Percentiles rank a stretch among this genome's conserved stretches.
These are phyloP conservation scores for Eurystomus glaucurus DNA, from an alignment of 2,797 vertebrate genomes.

Conservation along the genomic window DNA sequence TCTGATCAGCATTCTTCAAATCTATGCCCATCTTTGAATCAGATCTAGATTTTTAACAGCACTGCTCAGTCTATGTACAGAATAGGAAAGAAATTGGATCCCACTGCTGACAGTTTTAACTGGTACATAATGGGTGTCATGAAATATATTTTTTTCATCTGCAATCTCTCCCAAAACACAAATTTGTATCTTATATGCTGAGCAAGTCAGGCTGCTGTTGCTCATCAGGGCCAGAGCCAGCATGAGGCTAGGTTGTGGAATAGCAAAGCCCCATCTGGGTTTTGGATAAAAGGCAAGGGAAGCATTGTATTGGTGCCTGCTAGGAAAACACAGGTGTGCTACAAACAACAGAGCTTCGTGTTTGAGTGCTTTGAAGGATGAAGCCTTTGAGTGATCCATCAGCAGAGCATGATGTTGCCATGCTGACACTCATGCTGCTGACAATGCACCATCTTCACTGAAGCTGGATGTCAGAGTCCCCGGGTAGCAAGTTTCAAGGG, in stretches of 20 bases:
- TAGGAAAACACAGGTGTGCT: not conserved
- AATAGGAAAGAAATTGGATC: not conserved
- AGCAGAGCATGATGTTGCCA: slow-evolving; percentile 82
- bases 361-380: slow-evolving; percentile 89
- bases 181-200: not conserved
- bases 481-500: not conserved
- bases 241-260: not conserved
- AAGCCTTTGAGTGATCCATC: slow-evolving; percentile 94
- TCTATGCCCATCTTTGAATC: not conserved
- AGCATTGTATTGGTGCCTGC: not conserved
- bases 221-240: not conserved
- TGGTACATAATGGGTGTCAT: not conserved
- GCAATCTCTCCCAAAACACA: not conserved
- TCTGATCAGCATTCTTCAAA: not conserved
- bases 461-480: not conserved
- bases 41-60: not conserved
- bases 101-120: not conserved
- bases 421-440: slow-evolving; percentile 88
- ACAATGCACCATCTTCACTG: slow-evolving; percentile 80
- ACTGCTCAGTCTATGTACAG: not conserved
- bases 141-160: not conserved
- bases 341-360: not conserved
- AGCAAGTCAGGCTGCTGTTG: not conserved
- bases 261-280: not conserved
- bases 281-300: not conserved